These are phyloP conservation scores for Entomyzon cyanotis DNA, from an alignment of 2,113 vertebrate genomes.

Conservation along the genomic window DNA sequence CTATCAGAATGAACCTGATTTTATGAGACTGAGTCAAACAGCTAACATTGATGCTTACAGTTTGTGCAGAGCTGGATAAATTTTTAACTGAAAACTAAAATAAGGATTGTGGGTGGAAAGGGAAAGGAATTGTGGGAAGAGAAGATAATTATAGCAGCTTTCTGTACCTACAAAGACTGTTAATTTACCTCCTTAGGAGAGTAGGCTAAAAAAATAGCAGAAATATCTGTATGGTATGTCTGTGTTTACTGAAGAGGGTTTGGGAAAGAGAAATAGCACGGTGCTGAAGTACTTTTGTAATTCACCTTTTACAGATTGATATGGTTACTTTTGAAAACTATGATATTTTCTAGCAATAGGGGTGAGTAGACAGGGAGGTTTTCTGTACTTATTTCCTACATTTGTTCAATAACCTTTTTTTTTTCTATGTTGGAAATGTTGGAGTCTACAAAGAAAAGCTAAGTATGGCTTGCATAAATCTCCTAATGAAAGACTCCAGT, in stretches of 20 bases:
- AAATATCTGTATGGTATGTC: neutral
- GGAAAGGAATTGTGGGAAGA: conserved; percentile 8
- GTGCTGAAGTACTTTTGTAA: neutral
- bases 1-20: neutral
- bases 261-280: neutral
- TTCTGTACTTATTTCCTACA: neutral
- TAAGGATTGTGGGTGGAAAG: neutral
- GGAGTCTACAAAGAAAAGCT: neutral
- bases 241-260: neutral
- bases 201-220: neutral
- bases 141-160: neutral
- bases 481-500: neutral
- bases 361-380: neutral
- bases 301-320: neutral
- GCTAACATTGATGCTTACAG: neutral
- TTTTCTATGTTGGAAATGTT: neutral
- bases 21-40: neutral
- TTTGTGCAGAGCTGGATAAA: neutral
- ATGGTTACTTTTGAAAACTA: neutral
- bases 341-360: neutral
- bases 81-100: conserved; percentile 26
- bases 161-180: neutral
- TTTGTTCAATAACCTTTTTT: neutral
- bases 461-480: neutral
- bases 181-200: neutral